Evolutionary conservation across 2,113 vertebrate genomes (phyloP).

Genomic region (Campylomormyrus tamandua): DNA sequence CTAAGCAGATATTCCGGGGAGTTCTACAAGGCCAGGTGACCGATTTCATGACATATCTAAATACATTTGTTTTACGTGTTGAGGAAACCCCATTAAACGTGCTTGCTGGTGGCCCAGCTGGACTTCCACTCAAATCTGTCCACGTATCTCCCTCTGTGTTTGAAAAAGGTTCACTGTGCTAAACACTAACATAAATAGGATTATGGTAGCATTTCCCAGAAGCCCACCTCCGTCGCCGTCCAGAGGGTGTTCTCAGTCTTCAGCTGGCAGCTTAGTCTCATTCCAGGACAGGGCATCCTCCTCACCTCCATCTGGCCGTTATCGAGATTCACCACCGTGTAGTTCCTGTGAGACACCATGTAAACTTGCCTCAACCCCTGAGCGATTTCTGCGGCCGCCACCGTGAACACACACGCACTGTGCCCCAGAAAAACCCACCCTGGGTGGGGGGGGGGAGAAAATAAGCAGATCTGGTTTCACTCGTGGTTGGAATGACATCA

Average conservation of each 20-base stretch:
- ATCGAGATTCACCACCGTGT: slow-evolving; percentile 85
- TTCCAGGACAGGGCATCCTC: slow-evolving; percentile 77
- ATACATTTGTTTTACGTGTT: not conserved
- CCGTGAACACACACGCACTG: not conserved
- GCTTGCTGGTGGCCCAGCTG: not conserved
- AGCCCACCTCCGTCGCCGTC: slow-evolving; percentile 81
- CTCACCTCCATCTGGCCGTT: slow-evolving; percentile 84
- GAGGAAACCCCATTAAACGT: not conserved
- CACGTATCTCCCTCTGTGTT: not conserved
- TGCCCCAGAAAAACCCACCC: not conserved
- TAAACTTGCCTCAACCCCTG: not conserved
- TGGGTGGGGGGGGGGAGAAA: not conserved
- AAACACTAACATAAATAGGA: not conserved
- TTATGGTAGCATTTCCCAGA: not conserved
- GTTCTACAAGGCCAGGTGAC: not conserved
- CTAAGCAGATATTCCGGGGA: not conserved
- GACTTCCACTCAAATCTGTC: not conserved
- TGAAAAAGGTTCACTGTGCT: not conserved
- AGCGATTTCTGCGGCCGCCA: not conserved
- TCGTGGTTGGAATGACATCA: not conserved
- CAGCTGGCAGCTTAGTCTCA: slow-evolving; percentile 78
- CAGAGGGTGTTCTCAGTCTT: slow-evolving; percentile 81
- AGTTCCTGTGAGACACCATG: slow-evolving; percentile 65
- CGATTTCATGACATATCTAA: not conserved
- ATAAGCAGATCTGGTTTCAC: not conserved